Evolutionary conservation across 2,797 vertebrate species (phyloP), one percentile per base, ranked within the genome.

Genomic region (Chaunax sp.): DNA sequence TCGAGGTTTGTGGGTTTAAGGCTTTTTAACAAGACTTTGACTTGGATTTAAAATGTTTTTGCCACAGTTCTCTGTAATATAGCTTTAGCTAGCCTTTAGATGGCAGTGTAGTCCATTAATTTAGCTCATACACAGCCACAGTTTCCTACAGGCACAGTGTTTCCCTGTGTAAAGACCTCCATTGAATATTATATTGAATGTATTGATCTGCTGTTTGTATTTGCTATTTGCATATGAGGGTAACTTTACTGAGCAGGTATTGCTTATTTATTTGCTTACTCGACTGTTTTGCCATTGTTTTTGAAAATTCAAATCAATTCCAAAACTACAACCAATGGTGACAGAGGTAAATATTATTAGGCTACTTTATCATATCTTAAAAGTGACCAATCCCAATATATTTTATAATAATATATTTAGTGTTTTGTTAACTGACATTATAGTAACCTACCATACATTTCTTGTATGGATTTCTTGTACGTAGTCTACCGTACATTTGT

Each of bases 101-200:
- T 73, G 65, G 78, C 73, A 65, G 51, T 79, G 50, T 68, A 54
- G 53, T 47, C 59, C 59, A 58, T 30, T 60, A 16, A 43, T 70
- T 69, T 12, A 72, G 26, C 23, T 57, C 46, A 30, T 26, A 23
- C 38, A 50, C 16, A 7, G 25, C 12, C 14, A 37, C 33, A 59
- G 41, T 0, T 3, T 50, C 15, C n/a, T 46, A 51, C 3, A 44
- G 9, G 22, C 14, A 22, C 54, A 26, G 9, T 41, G 44, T 30
- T 46, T 45, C 6, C 7, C 11, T 38, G 14, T 30, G 11, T 61
- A 20, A 46, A 40, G 10, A 38, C 28, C 26, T 50, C 41, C 3
- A 9, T 56, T 23, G 1, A 25, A 7, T 35, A 15, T 41, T 44
- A 16, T 35, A 49, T 20, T 11, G 22, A 38, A 30, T 41, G 6